Evolutionary conservation across 2,113 vertebrate genomes (phyloP), one percentile per base, ranked within the genome.

Genomic region (Stigmatopora argus): DNA sequence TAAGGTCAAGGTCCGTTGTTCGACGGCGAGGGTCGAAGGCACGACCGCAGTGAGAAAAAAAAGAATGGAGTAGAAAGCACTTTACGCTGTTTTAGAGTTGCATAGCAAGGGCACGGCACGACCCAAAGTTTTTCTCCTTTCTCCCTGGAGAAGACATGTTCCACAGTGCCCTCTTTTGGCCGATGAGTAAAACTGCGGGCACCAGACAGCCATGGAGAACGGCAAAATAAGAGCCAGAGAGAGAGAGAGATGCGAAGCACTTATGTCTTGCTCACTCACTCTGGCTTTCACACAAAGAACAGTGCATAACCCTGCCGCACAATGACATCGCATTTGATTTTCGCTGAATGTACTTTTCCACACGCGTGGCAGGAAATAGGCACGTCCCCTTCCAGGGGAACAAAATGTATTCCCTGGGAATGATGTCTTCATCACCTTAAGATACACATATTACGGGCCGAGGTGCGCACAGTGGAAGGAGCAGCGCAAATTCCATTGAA

Each of bases 111-210:
- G 70, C 58, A 64, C 44, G 62, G 35, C 34, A 52, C n/a, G 51
- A 55, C 49, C 48, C 9, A 59, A 56, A 66, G 48, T 56, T 61
- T 59, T 38, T 68, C 45, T 64, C 3, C 26, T 53, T n/a, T 41
- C 77, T 84, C 85, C 74, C 82, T 2, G 73, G 83, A 87, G 81
- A 83, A 73, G 79, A 69, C 63, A 35, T 80, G 85, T 83, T 83
- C 82, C 81, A 87, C 85, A 88, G 69, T 85, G 89, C 76, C 87
- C 87, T 90, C 89, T 89, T 80, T 86, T 88, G 89, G 87, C 62
- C 7, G 72, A 62, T 61, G 41, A 10, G 68, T 41, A 19, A 75
- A 83, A 89, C 76, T 87, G 78, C 85, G 82, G 3, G 62, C 23
- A 58, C 19, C 31, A 61, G 76, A 65, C 58, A 35, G 52, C 52